These are phyloP conservation scores for Monomorium pharaonis DNA, from an alignment of 1,140 invertebrate species.

Conservation along the genomic window DNA sequence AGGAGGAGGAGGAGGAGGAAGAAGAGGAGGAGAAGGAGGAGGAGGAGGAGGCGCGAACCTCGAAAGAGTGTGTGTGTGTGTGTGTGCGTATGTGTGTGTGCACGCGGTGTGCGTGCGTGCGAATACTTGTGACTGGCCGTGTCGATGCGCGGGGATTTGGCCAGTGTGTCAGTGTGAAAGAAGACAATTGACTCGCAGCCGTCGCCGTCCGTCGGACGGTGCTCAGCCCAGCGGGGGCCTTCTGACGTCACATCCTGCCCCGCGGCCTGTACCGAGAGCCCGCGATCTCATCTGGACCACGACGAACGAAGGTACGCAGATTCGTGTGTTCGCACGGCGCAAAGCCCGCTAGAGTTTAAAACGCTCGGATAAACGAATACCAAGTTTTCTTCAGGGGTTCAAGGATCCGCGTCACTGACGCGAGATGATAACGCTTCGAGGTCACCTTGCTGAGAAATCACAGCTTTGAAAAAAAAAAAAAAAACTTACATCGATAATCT, in stretches of 20 bases:
- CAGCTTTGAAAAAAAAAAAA: background rate
- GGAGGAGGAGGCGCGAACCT: slow-evolving; percentile 23
- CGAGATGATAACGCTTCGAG: background rate
- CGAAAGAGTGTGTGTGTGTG: slow-evolving; percentile 16
- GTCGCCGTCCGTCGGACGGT: slow-evolving; percentile 74
- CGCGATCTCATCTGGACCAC: slow-evolving; percentile 77
- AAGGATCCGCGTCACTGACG: too few relatives aligned
- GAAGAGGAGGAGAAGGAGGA: slow-evolving; percentile 22
- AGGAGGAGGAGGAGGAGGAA: slow-evolving; percentile 24
- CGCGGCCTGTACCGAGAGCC: slow-evolving; percentile 60
- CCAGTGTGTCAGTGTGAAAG: slow-evolving; percentile 70
- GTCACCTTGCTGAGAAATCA: background rate
- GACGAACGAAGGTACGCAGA: slow-evolving; percentile 74
- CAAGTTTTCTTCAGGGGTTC: background rate
- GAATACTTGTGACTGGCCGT: slow-evolving; percentile 52
- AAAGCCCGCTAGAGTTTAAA: slow-evolving; percentile 20
- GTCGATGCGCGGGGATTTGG: slow-evolving; percentile 59
- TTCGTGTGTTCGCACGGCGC: slow-evolving; percentile 67
- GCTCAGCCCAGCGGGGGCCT: slow-evolving; percentile 77
- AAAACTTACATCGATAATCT: background rate
- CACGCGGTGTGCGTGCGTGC: slow-evolving; percentile 32
- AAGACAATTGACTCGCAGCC: slow-evolving; percentile 82
- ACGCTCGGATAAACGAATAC: background rate
- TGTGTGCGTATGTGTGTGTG: slow-evolving; percentile 9
- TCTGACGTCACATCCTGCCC: slow-evolving; percentile 83